Evolutionary conservation across 1,140 invertebrate species (phyloP).

Genomic region (Scaptomyza montana): DNA sequence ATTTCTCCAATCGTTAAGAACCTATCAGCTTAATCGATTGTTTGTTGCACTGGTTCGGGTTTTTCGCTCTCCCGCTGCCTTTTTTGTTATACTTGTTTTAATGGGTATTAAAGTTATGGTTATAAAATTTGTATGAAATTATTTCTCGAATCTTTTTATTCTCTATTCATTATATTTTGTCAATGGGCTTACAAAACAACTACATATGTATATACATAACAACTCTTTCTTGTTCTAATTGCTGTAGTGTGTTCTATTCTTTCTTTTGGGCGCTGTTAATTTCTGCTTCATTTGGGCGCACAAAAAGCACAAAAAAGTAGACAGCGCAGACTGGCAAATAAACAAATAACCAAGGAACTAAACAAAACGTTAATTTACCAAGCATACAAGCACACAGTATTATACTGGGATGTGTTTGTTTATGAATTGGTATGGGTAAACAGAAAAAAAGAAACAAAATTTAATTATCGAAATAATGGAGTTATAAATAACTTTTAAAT

Average conservation of each 20-base stretch:
- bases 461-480: background rate
- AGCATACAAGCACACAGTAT: slow-evolving; percentile 38
- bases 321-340: slow-evolving; percentile 61
- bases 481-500: slow-evolving; percentile 16
- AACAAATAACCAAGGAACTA: slow-evolving; percentile 72
- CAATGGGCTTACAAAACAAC: background rate
- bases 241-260: background rate
- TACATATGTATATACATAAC: background rate
- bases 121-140: too few relatives aligned
- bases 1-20: too few relatives aligned
- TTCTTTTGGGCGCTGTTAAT: slow-evolving; percentile 51
- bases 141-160: too few relatives aligned
- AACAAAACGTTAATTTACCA: slow-evolving; percentile 68
- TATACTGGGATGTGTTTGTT: slow-evolving; percentile 28
- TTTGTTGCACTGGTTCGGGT: too few relatives aligned
- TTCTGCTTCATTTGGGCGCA: slow-evolving; percentile 62
- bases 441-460: background rate
- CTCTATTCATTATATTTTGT: background rate
- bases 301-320: slow-evolving; percentile 37
- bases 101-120: too few relatives aligned
- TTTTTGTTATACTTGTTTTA: too few relatives aligned
- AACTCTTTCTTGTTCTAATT: slow-evolving; percentile 31
- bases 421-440: slow-evolving; percentile 54
- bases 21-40: too few relatives aligned
- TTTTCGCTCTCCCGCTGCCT: too few relatives aligned